phyloP scores from a whole-genome alignment of 2,797 vertebrate species.

The Cynopterus sphinx region DNA sequence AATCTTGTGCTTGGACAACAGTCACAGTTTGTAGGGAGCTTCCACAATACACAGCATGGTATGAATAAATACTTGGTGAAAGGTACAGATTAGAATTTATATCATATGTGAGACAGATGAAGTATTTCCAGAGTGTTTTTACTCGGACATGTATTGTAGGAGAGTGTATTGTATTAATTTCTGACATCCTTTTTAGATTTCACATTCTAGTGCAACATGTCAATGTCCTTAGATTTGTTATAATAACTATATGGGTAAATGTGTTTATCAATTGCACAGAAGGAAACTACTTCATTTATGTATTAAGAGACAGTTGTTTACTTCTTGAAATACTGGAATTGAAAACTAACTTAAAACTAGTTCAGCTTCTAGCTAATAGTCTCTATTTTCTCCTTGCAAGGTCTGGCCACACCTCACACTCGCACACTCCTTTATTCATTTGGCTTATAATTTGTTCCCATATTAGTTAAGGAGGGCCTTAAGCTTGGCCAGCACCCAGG shows the following conservation, averaged over 20 bases:
- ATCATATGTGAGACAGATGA: not conserved
- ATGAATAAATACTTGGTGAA: not conserved
- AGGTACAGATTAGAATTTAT: not conserved
- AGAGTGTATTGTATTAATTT: not conserved
- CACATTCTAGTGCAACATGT: not conserved
- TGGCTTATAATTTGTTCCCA: not conserved
- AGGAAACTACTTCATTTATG: not conserved
- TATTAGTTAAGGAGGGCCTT: not conserved
- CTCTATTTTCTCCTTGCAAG: slow-evolving; percentile 22
- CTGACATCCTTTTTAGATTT: not conserved
- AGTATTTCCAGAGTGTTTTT: not conserved
- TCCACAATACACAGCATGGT: not conserved
- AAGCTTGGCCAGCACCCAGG: not conserved
- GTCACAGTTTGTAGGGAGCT: not conserved
- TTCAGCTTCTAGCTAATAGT: not conserved
- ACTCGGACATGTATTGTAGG: not conserved
- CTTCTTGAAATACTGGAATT: not conserved
- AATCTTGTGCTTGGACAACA: not conserved
- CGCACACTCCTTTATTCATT: not conserved
- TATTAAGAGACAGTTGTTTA: not conserved
- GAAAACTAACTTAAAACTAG: not conserved
- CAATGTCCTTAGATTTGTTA: not conserved
- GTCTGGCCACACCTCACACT: not conserved
- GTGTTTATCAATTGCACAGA: not conserved
- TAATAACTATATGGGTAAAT: not conserved